A percentile compares a stretch with the other conserved stretches of the same genome.
phyloP scores from a whole-genome alignment of 1,140 invertebrate genomes.

The Leucophenga varia region DNA sequence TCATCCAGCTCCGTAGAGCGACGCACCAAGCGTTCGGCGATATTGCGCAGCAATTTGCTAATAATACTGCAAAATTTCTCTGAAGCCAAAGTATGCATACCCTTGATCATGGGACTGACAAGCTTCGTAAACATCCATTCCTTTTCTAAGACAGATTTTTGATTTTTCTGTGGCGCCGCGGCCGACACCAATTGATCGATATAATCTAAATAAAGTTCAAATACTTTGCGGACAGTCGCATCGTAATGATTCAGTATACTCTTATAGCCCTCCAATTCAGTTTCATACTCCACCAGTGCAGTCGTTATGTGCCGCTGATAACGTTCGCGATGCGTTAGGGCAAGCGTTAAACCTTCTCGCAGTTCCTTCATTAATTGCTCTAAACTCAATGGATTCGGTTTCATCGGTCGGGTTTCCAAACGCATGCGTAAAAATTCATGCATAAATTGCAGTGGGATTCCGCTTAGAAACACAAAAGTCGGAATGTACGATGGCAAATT shows the following conservation, averaged over 20 bases:
- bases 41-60: conserved; percentile 44
- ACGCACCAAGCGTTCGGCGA: conserved; percentile 39
- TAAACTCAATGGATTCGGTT: conserved; percentile 82
- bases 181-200: conserved; percentile 71
- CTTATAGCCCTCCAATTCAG: conserved; percentile 58
- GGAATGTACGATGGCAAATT: conserved; percentile 80
- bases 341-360: conserved; percentile 79
- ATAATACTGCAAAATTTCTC: conserved; percentile 67
- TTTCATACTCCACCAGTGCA: conserved; percentile 63
- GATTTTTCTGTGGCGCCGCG: conserved; percentile 68
- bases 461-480: conserved; percentile 81
- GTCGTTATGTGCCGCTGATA: conserved; percentile 71
- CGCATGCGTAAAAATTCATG: conserved; percentile 84
- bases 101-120: conserved; percentile 69
- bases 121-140: conserved; percentile 77
- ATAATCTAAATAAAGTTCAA: conserved; percentile 75
- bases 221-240: conserved; percentile 71
- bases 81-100: conserved; percentile 67
- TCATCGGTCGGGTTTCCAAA: conserved; percentile 78
- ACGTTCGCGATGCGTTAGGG: conserved; percentile 73
- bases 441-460: conserved; percentile 80
- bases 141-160: conserved; percentile 77
- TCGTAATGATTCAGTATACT: conserved; percentile 74
- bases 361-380: conserved; percentile 84
- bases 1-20: conserved; percentile 40